phyloP scores from a whole-genome alignment of 2,888 invertebrate species.

The Atherix ibis region DNA sequence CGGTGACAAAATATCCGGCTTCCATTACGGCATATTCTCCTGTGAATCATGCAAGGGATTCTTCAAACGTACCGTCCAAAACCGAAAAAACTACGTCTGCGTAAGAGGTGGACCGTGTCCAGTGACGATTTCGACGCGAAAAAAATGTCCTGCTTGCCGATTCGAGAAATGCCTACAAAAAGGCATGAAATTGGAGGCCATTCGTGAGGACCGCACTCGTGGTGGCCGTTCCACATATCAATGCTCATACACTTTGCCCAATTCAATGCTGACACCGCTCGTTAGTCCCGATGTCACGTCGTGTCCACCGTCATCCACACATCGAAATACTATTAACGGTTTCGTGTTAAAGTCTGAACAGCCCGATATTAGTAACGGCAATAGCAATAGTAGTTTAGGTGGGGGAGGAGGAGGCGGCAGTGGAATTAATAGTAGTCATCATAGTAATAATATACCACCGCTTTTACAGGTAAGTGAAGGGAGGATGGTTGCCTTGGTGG shows the following conservation, averaged over 20 bases:
- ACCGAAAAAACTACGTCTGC: constrained; percentile 92
- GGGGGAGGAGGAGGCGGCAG: no score
- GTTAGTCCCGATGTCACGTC: constrained; percentile 35
- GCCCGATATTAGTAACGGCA: constrained; percentile 20
- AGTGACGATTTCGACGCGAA: constrained; percentile 81
- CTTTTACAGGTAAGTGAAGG: constrained; percentile 45
- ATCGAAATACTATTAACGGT: constrained; percentile 31
- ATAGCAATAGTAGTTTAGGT: constrained; percentile 9
- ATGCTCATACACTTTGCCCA: constrained; percentile 79
- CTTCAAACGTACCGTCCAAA: constrained; percentile 97
- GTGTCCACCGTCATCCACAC: constrained; percentile 14
- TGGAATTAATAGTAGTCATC: constrained; percentile 20
- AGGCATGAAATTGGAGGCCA: constrained; percentile 96
- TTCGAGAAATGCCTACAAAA: constrained; percentile 90
- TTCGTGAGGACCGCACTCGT: constrained; percentile 83
- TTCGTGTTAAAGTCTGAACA: constrained; percentile 38
- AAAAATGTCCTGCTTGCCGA: constrained; percentile 93
- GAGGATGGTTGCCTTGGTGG: no score
- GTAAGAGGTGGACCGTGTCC: constrained; percentile 79
- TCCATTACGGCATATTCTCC: constrained; percentile 95
- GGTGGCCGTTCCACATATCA: constrained; percentile 94
- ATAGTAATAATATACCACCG: constrained; percentile 39
- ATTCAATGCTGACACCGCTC: constrained; percentile 39
- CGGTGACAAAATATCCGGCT: constrained; percentile 90
- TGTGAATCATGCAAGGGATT: constrained; percentile 98